Conservation (phyloP, 2,888 invertebrate genomes). For the Drosophila eohydei region DNA sequence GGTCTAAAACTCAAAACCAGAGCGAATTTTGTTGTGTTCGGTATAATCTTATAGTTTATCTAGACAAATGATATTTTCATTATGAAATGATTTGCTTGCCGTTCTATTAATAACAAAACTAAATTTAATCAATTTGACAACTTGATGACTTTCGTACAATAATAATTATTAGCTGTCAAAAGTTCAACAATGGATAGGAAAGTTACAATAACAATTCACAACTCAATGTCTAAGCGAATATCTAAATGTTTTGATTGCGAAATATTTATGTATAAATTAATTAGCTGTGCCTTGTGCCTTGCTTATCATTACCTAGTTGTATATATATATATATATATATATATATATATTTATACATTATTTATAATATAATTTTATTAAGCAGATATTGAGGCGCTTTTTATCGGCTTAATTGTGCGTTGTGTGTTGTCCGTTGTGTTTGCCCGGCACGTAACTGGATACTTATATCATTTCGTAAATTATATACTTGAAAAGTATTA, state of each 20-base stretch:
- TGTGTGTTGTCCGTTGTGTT: constrained; percentile 43
- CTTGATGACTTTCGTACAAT: background rate
- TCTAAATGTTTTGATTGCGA: constrained; percentile 6
- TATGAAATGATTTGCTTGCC: background rate
- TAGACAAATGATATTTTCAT: too few species aligned
- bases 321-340: constrained; percentile 1
- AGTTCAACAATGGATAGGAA: background rate
- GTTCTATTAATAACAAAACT: background rate
- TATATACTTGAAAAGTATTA: constrained; percentile 80
- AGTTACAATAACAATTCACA: background rate
- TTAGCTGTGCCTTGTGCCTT: constrained; percentile 36
- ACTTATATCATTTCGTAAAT: constrained; percentile 80
- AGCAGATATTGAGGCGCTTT: constrained; percentile 44
- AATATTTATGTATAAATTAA: constrained; percentile 21
- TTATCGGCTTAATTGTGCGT: constrained; percentile 41
- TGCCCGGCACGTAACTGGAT: constrained; percentile 68
- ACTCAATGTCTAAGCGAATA: background rate
- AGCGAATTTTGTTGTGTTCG: too few species aligned
- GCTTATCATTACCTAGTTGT: constrained; percentile 27
- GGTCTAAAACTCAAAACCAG: too few species aligned
- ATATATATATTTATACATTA: background rate
- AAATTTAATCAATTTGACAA: background rate
- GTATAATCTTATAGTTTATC: too few species aligned
- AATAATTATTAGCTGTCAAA: background rate
- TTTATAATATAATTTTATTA: constrained; percentile 29